Conservation (phyloP, 2,113 vertebrate species). For the Atherinomorus stipes region DNA sequence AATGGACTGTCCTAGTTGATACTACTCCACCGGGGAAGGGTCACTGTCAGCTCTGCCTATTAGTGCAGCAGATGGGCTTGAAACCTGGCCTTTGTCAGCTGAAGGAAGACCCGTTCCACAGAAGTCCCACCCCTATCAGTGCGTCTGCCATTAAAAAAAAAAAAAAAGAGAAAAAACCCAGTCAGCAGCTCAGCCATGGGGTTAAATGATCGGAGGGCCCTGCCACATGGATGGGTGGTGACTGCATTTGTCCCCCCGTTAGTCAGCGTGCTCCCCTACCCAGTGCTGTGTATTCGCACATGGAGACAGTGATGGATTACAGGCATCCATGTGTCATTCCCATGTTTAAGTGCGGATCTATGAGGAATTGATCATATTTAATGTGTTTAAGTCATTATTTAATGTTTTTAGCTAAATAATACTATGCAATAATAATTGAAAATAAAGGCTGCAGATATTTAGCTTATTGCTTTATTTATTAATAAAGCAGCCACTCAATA, state of each 20-base stretch:
- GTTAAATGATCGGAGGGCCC: slow-evolving; percentile 36
- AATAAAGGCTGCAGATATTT: no score
- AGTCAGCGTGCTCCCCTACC: slow-evolving; percentile 4
- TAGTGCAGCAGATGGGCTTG: slow-evolving; percentile 79
- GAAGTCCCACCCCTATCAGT: slow-evolving; percentile 62
- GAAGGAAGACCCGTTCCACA: slow-evolving; percentile 61
- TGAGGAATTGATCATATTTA: neutral
- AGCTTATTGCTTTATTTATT: no score
- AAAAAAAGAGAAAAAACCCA: slow-evolving; percentile 50
- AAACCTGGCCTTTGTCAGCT: slow-evolving; percentile 81
- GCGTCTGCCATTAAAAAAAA: slow-evolving; percentile 56
- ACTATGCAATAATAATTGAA: no score
- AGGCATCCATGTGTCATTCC: neutral
- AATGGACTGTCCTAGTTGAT: slow-evolving; percentile 77
- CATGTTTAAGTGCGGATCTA: neutral
- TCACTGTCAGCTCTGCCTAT: slow-evolving; percentile 73
- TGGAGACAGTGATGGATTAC: neutral
- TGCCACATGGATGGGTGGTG: slow-evolving; percentile 60
- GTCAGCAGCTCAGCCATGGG: slow-evolving; percentile 59
- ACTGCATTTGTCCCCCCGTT: slow-evolving; percentile 11
- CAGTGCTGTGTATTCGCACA: neutral
- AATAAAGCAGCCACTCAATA: no score
- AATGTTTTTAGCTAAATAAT: no score
- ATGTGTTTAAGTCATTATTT: neutral
- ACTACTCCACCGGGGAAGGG: slow-evolving; percentile 71